Evolutionary conservation across 2,888 invertebrate species (phyloP).

Genomic region (Adineta ricciae): DNA sequence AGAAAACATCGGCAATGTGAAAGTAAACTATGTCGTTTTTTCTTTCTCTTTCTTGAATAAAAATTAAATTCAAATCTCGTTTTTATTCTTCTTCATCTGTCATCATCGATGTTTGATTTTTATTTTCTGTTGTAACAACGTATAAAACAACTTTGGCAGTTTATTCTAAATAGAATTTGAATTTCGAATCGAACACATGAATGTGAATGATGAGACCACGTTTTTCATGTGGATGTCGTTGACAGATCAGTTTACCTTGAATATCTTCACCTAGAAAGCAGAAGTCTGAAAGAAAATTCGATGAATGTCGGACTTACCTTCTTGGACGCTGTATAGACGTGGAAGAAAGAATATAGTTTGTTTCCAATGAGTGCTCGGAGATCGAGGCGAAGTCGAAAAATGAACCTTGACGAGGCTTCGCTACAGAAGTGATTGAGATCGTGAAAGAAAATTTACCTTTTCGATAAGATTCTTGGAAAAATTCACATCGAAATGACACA

Average conservation of each 20-base stretch:
- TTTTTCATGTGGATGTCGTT: conserved; percentile 61
- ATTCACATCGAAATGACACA: conserved; percentile 78
- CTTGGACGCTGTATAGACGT: conserved; percentile 56
- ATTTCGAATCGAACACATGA: conserved; percentile 27
- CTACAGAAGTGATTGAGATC: neutral
- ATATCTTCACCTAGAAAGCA: conserved; percentile 54
- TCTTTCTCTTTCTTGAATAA: too few relatives aligned
- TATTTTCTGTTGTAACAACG: neutral
- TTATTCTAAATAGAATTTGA: conserved; percentile 31
- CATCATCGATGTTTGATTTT: neutral
- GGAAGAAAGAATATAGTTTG: conserved; percentile 64
- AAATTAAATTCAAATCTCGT: too few relatives aligned
- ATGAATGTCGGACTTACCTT: too few relatives aligned
- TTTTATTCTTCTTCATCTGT: neutral
- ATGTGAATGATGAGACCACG: conserved; percentile 24
- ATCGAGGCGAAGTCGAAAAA: conserved; percentile 56
- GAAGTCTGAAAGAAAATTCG: too few relatives aligned
- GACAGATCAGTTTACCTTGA: conserved; percentile 65
- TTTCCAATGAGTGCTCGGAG: conserved; percentile 62
- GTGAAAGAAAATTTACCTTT: neutral
- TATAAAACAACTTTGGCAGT: neutral
- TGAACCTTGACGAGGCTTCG: neutral
- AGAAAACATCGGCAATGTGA: neutral
- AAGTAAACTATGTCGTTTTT: too few relatives aligned
- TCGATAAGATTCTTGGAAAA: conserved; percentile 56